Evolutionary conservation across 2,888 invertebrate species (phyloP).

Genomic region (Cristatella mucedo): DNA sequence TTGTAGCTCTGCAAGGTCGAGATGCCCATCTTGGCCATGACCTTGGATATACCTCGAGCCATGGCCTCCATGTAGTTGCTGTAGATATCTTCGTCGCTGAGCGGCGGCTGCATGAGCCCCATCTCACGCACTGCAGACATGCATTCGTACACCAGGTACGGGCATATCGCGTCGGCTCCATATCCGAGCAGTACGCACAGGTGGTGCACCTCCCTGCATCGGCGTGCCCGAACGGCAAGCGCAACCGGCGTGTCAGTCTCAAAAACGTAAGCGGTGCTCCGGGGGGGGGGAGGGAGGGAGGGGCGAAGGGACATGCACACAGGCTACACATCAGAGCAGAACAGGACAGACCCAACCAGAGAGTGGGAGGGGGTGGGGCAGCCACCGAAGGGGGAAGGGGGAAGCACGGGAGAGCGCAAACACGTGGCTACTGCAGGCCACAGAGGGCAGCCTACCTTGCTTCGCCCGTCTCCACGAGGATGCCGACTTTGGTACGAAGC

Average conservation of each 20-base stretch:
- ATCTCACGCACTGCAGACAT: conserved; percentile 70
- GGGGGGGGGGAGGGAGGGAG: too few relatives aligned
- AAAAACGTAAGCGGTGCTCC: too few relatives aligned
- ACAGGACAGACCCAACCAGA: background rate
- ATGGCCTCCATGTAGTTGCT: conserved; percentile 73
- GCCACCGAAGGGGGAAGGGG: too few relatives aligned
- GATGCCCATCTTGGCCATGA: conserved; percentile 99
- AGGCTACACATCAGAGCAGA: background rate
- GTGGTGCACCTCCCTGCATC: conserved; percentile 62
- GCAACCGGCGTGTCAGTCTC: too few relatives aligned
- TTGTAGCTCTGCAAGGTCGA: conserved; percentile 95
- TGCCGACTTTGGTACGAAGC: conserved; percentile 84
- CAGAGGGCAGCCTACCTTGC: too few relatives aligned
- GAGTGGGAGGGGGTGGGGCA: too few relatives aligned
- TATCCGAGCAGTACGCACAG: conserved; percentile 86
- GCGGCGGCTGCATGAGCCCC: conserved; percentile 58
- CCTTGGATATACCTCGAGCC: conserved; percentile 75
- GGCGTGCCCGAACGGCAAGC: too few relatives aligned
- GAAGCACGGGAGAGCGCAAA: too few relatives aligned
- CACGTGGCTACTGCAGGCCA: too few relatives aligned
- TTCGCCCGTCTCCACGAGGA: conserved; percentile 88
- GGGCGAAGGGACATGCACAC: too few relatives aligned
- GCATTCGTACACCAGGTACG: conserved; percentile 85
- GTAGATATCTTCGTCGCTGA: conserved; percentile 59
- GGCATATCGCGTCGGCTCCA: conserved; percentile 93